Conservation (phyloP, 2,888 invertebrate species). For the Cyclophora punctaria region DNA sequence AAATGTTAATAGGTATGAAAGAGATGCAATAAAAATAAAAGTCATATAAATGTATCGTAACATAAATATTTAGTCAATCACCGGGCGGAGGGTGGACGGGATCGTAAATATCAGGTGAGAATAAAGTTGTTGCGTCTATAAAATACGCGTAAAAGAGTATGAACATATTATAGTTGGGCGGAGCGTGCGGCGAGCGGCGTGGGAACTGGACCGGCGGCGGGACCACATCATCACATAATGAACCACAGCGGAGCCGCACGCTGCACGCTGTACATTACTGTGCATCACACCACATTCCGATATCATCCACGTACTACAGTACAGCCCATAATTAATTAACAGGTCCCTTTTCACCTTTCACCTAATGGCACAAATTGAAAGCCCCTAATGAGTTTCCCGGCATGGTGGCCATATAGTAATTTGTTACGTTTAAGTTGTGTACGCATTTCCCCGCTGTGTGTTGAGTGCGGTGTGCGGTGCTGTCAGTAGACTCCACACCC, state of each 20-base stretch:
- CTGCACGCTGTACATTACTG: neutral
- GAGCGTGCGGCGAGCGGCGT: no score
- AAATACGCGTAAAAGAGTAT: conserved; percentile 13
- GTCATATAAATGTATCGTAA: no score
- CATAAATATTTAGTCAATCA: no score
- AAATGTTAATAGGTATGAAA: no score
- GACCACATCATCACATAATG: conserved; percentile 36
- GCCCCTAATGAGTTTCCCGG: conserved; percentile 17
- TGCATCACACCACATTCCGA: neutral
- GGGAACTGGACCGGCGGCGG: conserved; percentile 21
- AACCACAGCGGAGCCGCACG: conserved; percentile 20
- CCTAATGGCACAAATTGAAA: conserved; percentile 19
- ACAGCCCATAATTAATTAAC: conserved; percentile 13
- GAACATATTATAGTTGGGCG: no score
- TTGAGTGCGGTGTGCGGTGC: neutral
- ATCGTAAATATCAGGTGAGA: no score
- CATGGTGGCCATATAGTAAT: conserved; percentile 13
- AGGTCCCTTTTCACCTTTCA: conserved; percentile 17
- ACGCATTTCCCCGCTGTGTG: conserved; percentile 7
- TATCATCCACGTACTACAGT: conserved; percentile 4
- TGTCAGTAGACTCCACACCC: no score
- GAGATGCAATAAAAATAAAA: no score
- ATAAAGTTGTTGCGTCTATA: conserved; percentile 2
- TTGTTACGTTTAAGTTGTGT: conserved; percentile 14
- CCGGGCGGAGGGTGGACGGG: conserved; percentile 7